Conservation (phyloP, 2,888 invertebrate genomes). For the Phyllotreta cruciferae region DNA sequence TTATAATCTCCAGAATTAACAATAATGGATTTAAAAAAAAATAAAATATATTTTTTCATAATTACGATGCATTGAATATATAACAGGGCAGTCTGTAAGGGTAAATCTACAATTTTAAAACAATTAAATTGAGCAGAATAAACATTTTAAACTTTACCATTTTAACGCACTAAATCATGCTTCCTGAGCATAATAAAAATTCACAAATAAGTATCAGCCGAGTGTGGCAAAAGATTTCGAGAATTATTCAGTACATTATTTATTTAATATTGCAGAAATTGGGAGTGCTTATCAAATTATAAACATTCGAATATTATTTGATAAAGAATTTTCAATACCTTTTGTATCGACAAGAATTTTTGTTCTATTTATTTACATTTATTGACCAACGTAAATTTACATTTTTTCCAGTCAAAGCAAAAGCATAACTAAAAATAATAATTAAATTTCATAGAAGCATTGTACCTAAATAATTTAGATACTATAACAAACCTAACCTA, state of each 20-base stretch:
- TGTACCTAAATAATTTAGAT: too few relatives aligned
- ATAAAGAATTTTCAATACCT: constrained; percentile 40
- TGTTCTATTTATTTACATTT: constrained; percentile 23
- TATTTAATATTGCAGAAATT: constrained; percentile 48
- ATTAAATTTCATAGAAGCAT: too few relatives aligned
- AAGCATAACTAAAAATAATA: constrained; percentile 12
- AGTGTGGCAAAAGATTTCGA: constrained; percentile 9
- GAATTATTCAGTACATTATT: constrained; percentile 40
- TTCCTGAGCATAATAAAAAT: too few relatives aligned
- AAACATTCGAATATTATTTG: constrained; percentile 44
- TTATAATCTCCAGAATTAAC: background rate
- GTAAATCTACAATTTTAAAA: too few relatives aligned
- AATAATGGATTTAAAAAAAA: background rate
- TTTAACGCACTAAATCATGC: background rate
- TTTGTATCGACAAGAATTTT: constrained; percentile 40
- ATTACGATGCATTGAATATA: background rate
- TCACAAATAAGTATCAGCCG: too few relatives aligned
- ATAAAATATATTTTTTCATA: constrained; percentile 4
- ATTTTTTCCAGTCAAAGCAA: constrained; percentile 17
- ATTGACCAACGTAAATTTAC: constrained; percentile 22
- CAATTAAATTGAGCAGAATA: background rate
- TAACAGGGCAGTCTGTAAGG: background rate
- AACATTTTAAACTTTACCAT: background rate
- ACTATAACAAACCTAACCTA: background rate
- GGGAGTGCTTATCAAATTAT: constrained; percentile 51